A percentile compares a stretch with the other conserved stretches of the same genome.
Conservation (phyloP, 2,888 invertebrate genomes). For the Adelphocoris suturalis region DNA sequence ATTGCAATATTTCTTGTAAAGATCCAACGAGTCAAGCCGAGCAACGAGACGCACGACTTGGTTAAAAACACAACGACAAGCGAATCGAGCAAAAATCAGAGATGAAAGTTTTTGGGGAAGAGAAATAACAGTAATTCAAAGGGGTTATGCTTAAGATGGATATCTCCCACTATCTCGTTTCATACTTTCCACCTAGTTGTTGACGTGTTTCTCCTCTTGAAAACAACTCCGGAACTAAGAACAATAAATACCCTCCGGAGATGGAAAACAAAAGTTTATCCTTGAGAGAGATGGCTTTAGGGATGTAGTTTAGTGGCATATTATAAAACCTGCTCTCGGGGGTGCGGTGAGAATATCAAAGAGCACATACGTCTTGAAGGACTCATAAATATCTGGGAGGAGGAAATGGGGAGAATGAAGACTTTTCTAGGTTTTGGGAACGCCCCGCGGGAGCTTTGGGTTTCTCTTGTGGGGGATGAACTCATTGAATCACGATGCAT, state of each 20-base stretch:
- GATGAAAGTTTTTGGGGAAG: conserved; percentile 34
- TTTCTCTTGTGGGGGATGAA: too few relatives aligned
- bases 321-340: background rate
- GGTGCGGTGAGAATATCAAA: background rate
- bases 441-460: background rate
- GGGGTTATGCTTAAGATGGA: conserved; percentile 35
- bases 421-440: background rate
- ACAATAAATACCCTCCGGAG: conserved; percentile 37
- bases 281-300: conserved; percentile 28
- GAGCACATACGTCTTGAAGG: background rate
- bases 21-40: background rate
- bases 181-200: conserved; percentile 57
- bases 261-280: conserved; percentile 62
- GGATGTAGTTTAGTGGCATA: conserved; percentile 7
- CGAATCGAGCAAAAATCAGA: background rate
- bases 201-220: conserved; percentile 52
- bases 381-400: conserved; percentile 12
- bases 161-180: conserved; percentile 54
- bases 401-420: background rate
- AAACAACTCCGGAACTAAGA: conserved; percentile 31
- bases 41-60: background rate
- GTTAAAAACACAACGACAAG: conserved; percentile 11
- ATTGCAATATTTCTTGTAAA: background rate
- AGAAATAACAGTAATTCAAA: conserved; percentile 62
- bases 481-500: too few relatives aligned